These are phyloP conservation scores for Fopius arisanus DNA, from an alignment of 1,140 invertebrate species.

Conservation along the genomic window DNA sequence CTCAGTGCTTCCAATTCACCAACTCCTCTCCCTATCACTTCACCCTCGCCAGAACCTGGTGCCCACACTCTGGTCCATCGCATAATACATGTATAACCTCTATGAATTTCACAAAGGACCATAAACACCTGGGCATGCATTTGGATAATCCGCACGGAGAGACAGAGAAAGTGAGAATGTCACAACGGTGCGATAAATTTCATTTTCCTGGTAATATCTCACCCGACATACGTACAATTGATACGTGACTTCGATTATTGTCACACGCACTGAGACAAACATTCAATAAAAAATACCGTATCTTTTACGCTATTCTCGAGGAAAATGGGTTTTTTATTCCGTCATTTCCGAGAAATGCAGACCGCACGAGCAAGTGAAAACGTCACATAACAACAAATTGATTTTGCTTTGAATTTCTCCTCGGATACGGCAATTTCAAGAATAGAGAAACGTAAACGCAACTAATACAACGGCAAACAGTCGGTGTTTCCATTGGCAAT, in stretches of 20 bases:
- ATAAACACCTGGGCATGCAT: constrained; percentile 15
- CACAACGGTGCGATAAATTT: no score
- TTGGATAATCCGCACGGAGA: neutral
- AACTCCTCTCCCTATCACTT: constrained; percentile 20
- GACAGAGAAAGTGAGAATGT: neutral
- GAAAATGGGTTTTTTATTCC: no score
- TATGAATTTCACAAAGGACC: constrained; percentile 15
- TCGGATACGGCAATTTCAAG: neutral
- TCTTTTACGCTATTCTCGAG: no score
- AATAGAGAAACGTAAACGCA: constrained; percentile 48
- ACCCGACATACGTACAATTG: no score
- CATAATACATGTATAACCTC: neutral
- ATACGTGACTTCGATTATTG: no score
- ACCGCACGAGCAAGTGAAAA: neutral
- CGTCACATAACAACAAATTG: neutral
- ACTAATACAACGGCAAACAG: constrained; percentile 55
- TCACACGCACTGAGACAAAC: no score
- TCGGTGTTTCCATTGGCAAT: constrained; percentile 26
- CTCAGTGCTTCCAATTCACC: constrained; percentile 22
- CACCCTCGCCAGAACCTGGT: neutral
- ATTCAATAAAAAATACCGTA: no score
- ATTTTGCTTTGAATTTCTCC: neutral
- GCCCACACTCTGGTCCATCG: neutral
- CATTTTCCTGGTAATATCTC: no score
- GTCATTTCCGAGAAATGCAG: no score